Percentiles rank a stretch among this genome's conserved stretches.
Evolutionary conservation across 1,140 invertebrate genomes (phyloP).

Genomic region (Globodera rostochiensis): DNA sequence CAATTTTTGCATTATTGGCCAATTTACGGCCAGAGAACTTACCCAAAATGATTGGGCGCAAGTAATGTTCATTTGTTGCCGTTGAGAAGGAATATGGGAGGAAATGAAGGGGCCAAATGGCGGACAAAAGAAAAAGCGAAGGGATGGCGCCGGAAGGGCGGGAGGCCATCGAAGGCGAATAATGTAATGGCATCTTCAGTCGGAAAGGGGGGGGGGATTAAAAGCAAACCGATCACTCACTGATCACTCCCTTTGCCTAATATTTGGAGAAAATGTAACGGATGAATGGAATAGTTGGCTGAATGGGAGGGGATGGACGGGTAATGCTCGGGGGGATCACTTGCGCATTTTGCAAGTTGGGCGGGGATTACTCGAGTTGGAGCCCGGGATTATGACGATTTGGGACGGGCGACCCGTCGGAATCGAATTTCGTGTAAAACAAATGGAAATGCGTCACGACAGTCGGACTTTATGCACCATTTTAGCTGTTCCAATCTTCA

Average conservation of each 20-base stretch:
- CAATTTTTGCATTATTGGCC: background rate
- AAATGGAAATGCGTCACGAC: no score
- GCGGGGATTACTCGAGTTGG: background rate
- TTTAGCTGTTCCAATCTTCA: no score
- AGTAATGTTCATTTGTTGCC: background rate
- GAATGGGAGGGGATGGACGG: background rate
- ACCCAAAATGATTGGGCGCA: constrained; percentile 29
- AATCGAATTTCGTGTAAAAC: no score
- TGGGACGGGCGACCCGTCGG: no score
- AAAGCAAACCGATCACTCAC: background rate
- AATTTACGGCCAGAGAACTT: constrained; percentile 1
- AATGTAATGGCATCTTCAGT: background rate
- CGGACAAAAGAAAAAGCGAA: background rate
- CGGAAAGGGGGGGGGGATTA: background rate
- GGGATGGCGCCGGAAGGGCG: background rate
- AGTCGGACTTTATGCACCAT: no score
- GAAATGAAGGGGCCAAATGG: background rate
- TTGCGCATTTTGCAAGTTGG: background rate
- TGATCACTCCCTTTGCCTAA: no score
- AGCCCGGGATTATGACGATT: background rate
- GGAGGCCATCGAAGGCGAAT: background rate
- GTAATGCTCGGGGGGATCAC: background rate
- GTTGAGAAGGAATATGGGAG: background rate
- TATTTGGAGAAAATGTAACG: no score
- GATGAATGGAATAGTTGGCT: background rate